A percentile compares a stretch with the other conserved stretches of the same genome.
These are phyloP conservation scores for Eriosoma lanigerum DNA, from an alignment of 1,140 invertebrate genomes.

Conservation along the genomic window DNA sequence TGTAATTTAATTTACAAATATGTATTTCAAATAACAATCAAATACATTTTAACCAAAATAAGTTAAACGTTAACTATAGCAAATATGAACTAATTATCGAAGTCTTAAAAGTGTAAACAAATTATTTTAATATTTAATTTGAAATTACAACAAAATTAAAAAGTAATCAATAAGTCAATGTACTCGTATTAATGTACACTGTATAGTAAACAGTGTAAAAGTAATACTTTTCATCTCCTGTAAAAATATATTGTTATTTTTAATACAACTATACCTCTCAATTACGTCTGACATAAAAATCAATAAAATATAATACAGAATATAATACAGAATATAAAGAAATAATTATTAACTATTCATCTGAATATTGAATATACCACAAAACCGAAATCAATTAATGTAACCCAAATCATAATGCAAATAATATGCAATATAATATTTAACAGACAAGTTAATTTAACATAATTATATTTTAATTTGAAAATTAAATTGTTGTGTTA, in stretches of 20 bases:
- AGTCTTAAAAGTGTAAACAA: not conserved
- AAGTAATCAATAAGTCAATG: not conserved
- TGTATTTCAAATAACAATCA: no score
- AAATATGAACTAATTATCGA: not conserved
- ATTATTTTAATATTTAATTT: not conserved
- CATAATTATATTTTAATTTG: no score
- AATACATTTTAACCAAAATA: no score
- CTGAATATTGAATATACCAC: not conserved
- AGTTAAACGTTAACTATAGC: not conserved
- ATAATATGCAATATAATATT: not conserved
- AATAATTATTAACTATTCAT: conserved; percentile 14
- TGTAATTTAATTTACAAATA: no score
- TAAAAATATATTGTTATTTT: not conserved
- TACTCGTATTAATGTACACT: not conserved
- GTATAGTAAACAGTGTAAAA: not conserved
- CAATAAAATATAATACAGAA: not conserved
- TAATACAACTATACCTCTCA: not conserved
- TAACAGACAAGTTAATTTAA: no score
- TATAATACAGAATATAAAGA: not conserved
- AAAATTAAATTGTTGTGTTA: no score
- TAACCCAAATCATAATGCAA: not conserved
- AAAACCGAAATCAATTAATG: not conserved
- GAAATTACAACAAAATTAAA: not conserved
- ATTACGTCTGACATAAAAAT: conserved; percentile 1
- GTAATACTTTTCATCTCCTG: not conserved